Conservation (phyloP, 2,113 vertebrate genomes). For the Ptilorrhoa leucosticta region DNA sequence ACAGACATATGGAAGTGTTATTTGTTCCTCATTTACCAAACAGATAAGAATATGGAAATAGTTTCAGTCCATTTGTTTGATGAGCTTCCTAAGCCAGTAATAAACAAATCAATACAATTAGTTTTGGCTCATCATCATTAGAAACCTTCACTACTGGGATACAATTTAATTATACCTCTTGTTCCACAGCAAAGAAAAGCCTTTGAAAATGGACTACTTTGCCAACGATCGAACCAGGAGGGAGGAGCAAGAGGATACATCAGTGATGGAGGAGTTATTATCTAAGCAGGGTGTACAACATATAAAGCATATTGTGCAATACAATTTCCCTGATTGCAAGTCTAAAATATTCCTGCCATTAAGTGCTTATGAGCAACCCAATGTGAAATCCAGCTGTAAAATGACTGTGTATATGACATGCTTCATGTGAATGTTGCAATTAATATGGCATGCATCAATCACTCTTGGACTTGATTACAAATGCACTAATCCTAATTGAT, state of each 20-base stretch:
- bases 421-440: constrained; percentile 45
- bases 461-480: constrained; percentile 54
- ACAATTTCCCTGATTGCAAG: constrained; percentile 61
- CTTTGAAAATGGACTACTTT: constrained; percentile 55
- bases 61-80: constrained; percentile 83
- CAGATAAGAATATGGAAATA: constrained; percentile 82
- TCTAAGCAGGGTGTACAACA: neutral
- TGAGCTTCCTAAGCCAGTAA: constrained; percentile 77
- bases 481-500: constrained; percentile 54
- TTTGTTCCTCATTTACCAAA: constrained; percentile 78
- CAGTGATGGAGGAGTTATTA: neutral
- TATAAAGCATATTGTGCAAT: constrained; percentile 55
- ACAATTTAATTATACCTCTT: constrained; percentile 74
- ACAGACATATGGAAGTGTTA: constrained; percentile 74
- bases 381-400: constrained; percentile 59
- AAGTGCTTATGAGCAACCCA: constrained; percentile 45
- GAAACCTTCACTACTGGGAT: constrained; percentile 71
- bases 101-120: constrained; percentile 86
- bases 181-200: constrained; percentile 55
- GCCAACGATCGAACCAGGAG: neutral
- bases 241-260: constrained; percentile 24
- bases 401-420: constrained; percentile 30
- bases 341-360: constrained; percentile 43
- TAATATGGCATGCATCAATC: constrained; percentile 57
- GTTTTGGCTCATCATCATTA: constrained; percentile 79